These are phyloP conservation scores for Glaucopsyche alexis DNA, from an alignment of 2,888 invertebrate species.

Conservation along the genomic window DNA sequence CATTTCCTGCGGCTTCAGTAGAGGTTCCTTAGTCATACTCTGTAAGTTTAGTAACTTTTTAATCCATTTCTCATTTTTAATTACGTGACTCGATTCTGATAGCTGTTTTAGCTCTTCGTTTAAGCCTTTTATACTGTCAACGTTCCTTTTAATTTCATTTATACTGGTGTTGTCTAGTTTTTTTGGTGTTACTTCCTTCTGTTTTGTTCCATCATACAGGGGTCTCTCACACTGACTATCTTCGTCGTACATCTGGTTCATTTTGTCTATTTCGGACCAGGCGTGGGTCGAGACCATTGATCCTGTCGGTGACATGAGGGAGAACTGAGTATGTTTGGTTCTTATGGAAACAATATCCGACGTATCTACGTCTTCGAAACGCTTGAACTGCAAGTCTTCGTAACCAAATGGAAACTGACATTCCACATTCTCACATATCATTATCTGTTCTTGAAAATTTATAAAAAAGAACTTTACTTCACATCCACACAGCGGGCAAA, in stretches of 20 bases:
- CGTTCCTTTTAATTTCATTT: slow-evolving; percentile 44
- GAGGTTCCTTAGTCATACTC: slow-evolving; percentile 45
- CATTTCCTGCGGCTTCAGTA: slow-evolving; percentile 54
- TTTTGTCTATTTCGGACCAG: slow-evolving; percentile 51
- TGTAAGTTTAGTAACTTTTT: slow-evolving; percentile 52
- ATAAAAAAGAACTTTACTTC: slow-evolving; percentile 52
- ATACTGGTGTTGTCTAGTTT: slow-evolving; percentile 30
- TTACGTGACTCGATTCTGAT: slow-evolving; percentile 38
- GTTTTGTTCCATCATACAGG: slow-evolving; percentile 23
- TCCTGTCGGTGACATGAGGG: slow-evolving; percentile 36
- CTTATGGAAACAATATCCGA: slow-evolving; percentile 44
- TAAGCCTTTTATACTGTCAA: slow-evolving; percentile 49
- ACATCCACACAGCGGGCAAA: slow-evolving; percentile 58
- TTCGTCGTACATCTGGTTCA: slow-evolving; percentile 46
- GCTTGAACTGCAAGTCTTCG: slow-evolving; percentile 51
- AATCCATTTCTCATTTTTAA: slow-evolving; percentile 57
- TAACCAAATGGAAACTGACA: slow-evolving; percentile 64
- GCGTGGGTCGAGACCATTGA: slow-evolving; percentile 47
- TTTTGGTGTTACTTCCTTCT: slow-evolving; percentile 32
- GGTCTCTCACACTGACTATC: slow-evolving; percentile 41
- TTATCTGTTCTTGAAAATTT: slow-evolving; percentile 55
- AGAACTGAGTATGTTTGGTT: slow-evolving; percentile 31
- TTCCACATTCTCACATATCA: slow-evolving; percentile 58
- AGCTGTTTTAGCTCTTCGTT: slow-evolving; percentile 44
- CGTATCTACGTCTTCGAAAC: slow-evolving; percentile 44